phyloP scores from a whole-genome alignment of 2,888 invertebrate genomes.

The Cheilosia urbana region DNA sequence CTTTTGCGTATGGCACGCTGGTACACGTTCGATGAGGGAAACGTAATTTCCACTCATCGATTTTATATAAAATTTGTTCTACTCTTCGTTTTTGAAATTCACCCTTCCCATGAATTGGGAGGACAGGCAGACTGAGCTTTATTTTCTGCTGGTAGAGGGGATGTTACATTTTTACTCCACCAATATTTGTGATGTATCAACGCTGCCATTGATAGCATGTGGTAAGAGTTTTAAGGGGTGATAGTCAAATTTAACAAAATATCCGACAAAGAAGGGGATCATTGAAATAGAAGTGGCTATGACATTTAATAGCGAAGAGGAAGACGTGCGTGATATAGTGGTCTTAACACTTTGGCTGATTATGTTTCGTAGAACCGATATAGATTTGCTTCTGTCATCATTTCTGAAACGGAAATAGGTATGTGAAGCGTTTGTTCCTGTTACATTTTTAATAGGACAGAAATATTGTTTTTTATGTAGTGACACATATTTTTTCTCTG shows the following conservation, averaged over 20 bases:
- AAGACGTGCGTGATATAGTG: too few relatives aligned
- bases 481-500: background rate
- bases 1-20: constrained; percentile 45
- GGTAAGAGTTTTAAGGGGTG: background rate
- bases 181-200: constrained; percentile 16
- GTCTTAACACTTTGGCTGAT: background rate
- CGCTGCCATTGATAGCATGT: constrained; percentile 15
- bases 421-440: background rate
- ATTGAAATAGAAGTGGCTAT: too few relatives aligned
- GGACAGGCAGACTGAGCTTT: constrained; percentile 23
- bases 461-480: background rate
- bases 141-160: background rate
- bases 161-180: constrained; percentile 29
- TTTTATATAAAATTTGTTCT: constrained; percentile 59
- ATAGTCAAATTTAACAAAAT: background rate
- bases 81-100: constrained; percentile 33
- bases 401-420: background rate
- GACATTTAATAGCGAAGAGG: background rate
- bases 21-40: constrained; percentile 4
- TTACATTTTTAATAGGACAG: too few relatives aligned
- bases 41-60: constrained; percentile 65
- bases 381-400: background rate
- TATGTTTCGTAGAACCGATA: background rate
- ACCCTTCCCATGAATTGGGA: background rate
- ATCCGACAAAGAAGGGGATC: background rate